Conservation (phyloP, 2,888 invertebrate genomes). For the Furcula furcula region DNA sequence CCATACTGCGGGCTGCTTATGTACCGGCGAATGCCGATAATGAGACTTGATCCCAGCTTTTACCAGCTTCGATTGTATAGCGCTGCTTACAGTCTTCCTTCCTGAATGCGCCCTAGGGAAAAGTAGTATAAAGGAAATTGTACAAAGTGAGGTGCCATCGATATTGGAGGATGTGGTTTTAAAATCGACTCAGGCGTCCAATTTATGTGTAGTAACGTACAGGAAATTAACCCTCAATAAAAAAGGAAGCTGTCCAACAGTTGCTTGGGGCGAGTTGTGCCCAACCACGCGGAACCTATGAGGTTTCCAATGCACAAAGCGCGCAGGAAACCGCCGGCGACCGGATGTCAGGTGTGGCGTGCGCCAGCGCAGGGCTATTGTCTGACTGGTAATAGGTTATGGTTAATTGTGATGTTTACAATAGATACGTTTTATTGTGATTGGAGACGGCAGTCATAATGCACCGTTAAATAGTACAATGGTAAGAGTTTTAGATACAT, state of each 20-base stretch:
- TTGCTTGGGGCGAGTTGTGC: constrained; percentile 14
- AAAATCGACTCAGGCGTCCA: not conserved
- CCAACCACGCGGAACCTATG: constrained; percentile 48
- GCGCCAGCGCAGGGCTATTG: constrained; percentile 21
- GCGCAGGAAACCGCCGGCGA: constrained; percentile 48
- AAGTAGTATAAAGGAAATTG: too few relatives aligned
- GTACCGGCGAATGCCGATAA: too few relatives aligned
- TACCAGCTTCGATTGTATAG: too few relatives aligned
- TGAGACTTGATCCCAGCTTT: too few relatives aligned
- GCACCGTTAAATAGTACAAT: too few relatives aligned
- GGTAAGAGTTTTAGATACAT: too few relatives aligned
- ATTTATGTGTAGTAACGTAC: not conserved
- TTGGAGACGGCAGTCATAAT: not conserved
- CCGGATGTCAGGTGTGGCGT: constrained; percentile 61
- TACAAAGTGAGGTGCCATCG: too few relatives aligned
- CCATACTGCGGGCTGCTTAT: too few relatives aligned
- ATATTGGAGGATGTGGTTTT: too few relatives aligned
- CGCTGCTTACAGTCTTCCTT: too few relatives aligned
- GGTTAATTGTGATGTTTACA: constrained; percentile 15
- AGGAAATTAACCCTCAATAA: constrained; percentile 5
- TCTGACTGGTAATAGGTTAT: constrained; percentile 18
- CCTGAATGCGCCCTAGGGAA: too few relatives aligned
- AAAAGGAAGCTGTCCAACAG: not conserved
- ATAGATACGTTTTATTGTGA: not conserved
- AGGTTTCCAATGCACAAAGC: constrained; percentile 57